Conservation (phyloP, 2,888 invertebrate species). For the Andricus curvator region DNA sequence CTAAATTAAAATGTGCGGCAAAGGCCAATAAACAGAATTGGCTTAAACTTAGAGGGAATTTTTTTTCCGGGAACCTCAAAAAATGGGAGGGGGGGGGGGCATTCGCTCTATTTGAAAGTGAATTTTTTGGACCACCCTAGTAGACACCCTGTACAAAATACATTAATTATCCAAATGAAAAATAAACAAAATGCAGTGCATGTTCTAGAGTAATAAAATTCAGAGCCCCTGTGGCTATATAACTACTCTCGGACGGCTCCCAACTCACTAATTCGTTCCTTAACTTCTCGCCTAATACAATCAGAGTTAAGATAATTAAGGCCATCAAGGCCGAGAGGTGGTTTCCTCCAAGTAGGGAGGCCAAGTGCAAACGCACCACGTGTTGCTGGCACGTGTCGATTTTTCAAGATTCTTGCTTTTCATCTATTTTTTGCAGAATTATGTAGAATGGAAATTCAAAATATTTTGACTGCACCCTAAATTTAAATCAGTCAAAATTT, state of each 20-base stretch:
- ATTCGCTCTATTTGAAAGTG: no score
- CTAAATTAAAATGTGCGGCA: no score
- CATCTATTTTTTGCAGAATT: neutral
- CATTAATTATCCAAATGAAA: neutral
- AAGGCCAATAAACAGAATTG: no score
- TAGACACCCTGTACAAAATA: neutral
- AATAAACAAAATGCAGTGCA: slow-evolving; percentile 1
- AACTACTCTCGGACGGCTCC: slow-evolving; percentile 40
- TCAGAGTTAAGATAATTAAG: slow-evolving; percentile 55
- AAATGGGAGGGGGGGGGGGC: no score
- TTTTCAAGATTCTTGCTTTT: slow-evolving; percentile 28
- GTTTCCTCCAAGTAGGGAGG: slow-evolving; percentile 52
- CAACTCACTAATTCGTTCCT: slow-evolving; percentile 70
- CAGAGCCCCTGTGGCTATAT: slow-evolving; percentile 34
- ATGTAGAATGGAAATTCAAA: neutral
- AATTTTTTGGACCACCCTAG: no score
- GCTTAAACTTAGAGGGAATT: no score
- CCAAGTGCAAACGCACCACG: slow-evolving; percentile 61
- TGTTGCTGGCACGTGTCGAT: slow-evolving; percentile 57
- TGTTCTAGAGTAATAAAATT: slow-evolving; percentile 31
- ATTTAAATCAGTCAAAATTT: no score
- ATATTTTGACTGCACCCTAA: neutral
- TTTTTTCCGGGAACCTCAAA: no score
- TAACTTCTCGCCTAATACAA: slow-evolving; percentile 55
- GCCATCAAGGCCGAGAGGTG: slow-evolving; percentile 52